Conservation (phyloP, 1,140 invertebrate genomes). For the Metopolophium dirhodum region DNA sequence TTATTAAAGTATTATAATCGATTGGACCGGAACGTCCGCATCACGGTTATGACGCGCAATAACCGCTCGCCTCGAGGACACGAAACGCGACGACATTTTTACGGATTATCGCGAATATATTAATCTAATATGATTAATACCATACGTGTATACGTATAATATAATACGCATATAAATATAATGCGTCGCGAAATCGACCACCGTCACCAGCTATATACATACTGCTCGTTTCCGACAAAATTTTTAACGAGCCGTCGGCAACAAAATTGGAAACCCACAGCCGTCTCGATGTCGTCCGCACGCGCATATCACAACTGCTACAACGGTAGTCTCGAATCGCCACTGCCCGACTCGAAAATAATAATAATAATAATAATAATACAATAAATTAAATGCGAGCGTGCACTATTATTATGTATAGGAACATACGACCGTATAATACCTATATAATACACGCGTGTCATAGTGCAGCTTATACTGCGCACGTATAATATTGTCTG, state of each 20-base stretch:
- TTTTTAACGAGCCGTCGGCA: not conserved
- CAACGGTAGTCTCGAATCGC: not conserved
- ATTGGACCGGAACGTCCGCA: not conserved
- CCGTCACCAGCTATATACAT: not conserved
- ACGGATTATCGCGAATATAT: not conserved
- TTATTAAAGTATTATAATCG: conserved; percentile 26
- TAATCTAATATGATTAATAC: not conserved
- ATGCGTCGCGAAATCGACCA: not conserved
- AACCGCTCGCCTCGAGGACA: not conserved
- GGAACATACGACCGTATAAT: not conserved
- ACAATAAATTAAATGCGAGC: not conserved
- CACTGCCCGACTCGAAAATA: not conserved
- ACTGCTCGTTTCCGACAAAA: not conserved
- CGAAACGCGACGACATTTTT: not conserved
- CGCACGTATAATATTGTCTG: not conserved
- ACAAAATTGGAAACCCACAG: not conserved
- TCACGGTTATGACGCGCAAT: not conserved
- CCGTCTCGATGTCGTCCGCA: not conserved
- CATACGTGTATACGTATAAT: not conserved
- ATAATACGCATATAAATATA: not conserved
- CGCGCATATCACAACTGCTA: no score
- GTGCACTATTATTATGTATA: not conserved
- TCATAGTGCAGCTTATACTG: not conserved
- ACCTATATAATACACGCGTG: not conserved
- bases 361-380: not conserved